Percentiles rank a stretch among this genome's conserved stretches.
Evolutionary conservation across 2,113 vertebrate genomes (phyloP).

Genomic region (Misgurnus anguillicaudatus): DNA sequence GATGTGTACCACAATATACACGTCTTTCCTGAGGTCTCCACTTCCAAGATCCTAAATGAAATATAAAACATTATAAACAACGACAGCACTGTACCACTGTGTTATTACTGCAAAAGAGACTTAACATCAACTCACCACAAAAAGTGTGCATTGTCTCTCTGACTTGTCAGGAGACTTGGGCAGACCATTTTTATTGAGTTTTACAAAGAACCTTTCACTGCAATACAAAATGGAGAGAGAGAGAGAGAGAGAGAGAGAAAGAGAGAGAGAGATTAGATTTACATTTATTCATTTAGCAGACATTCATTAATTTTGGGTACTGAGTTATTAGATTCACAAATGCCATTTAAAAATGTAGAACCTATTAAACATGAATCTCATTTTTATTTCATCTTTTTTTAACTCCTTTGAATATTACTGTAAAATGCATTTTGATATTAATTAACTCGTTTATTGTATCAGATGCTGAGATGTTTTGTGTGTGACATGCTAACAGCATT

Average conservation of each 20-base stretch:
- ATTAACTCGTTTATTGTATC: no score
- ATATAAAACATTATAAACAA: conserved; percentile 17
- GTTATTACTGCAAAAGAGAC: conserved; percentile 23
- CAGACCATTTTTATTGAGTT: conserved; percentile 93
- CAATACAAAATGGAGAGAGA: conserved; percentile 7
- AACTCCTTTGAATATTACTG: background rate
- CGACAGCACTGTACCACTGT: conserved; percentile 23
- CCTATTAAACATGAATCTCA: no score
- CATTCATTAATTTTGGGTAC: background rate
- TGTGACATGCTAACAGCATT: background rate
- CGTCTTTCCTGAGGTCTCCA: conserved; percentile 95
- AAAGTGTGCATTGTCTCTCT: conserved; percentile 95
- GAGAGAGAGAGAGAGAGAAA: conserved; percentile 17
- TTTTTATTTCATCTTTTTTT: no score
- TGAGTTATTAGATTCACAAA: background rate
- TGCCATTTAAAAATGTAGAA: background rate
- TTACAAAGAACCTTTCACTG: conserved; percentile 97
- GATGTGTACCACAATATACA: conserved; percentile 95
- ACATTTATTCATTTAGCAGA: no score
- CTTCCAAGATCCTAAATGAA: conserved; percentile 89
- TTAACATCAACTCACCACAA: conserved; percentile 85
- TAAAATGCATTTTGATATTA: background rate
- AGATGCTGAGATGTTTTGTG: no score
- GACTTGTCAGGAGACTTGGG: conserved; percentile 96
- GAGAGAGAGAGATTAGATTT: background rate